Base-by-base conservation (phyloP, 2,888 invertebrate genomes). In the Baronia brevicornis region DNA sequence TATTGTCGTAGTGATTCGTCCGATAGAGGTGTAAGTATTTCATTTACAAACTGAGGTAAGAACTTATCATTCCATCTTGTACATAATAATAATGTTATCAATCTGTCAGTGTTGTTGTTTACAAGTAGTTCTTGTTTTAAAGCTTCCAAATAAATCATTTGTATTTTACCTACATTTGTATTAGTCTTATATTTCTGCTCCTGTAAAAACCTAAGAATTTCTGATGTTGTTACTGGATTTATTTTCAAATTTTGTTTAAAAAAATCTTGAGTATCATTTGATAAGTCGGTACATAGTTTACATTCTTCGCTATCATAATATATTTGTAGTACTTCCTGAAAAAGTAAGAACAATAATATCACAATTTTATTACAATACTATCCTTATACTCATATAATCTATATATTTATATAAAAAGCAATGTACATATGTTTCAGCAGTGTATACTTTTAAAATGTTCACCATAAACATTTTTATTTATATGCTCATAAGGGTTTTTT, bases 201-300 rank as follows among this genome's bases (percentile, higher is more conserved):
- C 53, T 71, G 63, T 20, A 80, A 54, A 33, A 59, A 77, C 19
- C 54, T 53, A 5, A 84, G 46, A 17, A 82, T 50, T 21, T 51
- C 48, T 14, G 68, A 54, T 30, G 77, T 67, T 13, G 82, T 79
- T 0, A 84, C 68, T 22, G 86, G 85, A 52, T 82, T 79, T 17
- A 44, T 55, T 45, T 60, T 64, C 34, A 87, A 52, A 59, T 85
- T 85, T 14, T 45, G 41, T 59, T 72, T 75, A 8, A 88, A 56
- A 51, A 85, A 85, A 18, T 66, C 48, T 9, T 75, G 40, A 34
- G 65, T 54, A 31, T 70, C 54, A 28, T 60, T 51, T 5, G 72
- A 73, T 5, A 68, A 67, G 32, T 56, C 62, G 57, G 52, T 58
- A 26, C 46, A 55, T 42, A 53, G 49, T 54, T 65, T 75, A 8